Evolutionary conservation across 2,888 invertebrate species (phyloP), one percentile per base, ranked within the genome.

Genomic region (Drosophila nigritarsus): DNA sequence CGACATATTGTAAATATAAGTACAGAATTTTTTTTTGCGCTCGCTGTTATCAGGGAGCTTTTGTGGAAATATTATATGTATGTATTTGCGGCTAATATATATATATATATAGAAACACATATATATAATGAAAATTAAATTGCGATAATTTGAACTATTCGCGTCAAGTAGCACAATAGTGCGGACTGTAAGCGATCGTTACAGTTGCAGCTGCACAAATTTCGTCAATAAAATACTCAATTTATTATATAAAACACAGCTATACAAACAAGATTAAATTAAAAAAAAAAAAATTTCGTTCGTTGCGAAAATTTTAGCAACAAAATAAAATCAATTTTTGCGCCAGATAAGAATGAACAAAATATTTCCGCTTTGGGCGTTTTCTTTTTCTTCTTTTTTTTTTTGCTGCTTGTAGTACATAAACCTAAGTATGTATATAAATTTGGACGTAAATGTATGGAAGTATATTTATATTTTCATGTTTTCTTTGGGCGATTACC

Each of bases 291-390:
- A 54, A 30, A 51, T 72, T 80, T 79, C 61, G 77, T 69, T 65
- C 50, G 68, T 67, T 63, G 64, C 66, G 55, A 80, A 82, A 77
- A 67, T 85, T 87, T 83, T 53, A 85, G 74, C 73, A 80, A 83
- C 70, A 15, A 42, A 56, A 75, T 76, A 73, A 82, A 87, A 87
- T 87, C 83, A 84, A 84, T 88, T 87, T 87, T 80, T 83, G 69
- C 78, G 80, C 67, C 84, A 81, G 87, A 87, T 87, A 87, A 87
- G 89, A 84, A 73, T 72, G 62, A 64, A 72, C 70, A 76, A 85
- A 88, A 82, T 81, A 68, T 87, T 87, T 87, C 87, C 89, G 87
- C 89, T 87, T 87, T 89, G 77, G 79, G 67, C 81, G 71, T 75
- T 68, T 72, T 82, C 53, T 50, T 50, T 58, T 56, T 50, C n/a